Conservation (phyloP, 2,113 vertebrate species). For the Strix aluco region DNA sequence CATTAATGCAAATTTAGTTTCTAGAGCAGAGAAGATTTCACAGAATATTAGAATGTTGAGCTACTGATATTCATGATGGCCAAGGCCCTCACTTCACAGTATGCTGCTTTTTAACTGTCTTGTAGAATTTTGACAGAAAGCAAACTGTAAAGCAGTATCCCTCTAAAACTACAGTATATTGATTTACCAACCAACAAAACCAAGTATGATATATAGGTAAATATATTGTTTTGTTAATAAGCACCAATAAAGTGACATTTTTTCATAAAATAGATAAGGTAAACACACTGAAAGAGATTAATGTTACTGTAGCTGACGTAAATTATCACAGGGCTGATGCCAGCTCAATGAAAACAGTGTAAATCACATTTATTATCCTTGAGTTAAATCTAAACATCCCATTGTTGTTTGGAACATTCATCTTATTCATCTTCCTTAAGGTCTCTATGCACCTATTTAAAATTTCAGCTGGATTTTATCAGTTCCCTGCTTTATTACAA, state of each 20-base stretch:
- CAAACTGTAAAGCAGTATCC: background rate
- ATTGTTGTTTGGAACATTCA: background rate
- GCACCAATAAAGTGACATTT: background rate
- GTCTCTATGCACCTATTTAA: background rate
- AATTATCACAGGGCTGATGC: background rate
- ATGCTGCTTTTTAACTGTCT: background rate
- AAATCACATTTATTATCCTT: background rate
- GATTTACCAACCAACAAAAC: background rate
- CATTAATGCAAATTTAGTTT: background rate
- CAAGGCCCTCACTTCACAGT: background rate
- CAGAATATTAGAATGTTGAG: background rate
- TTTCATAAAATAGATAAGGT: background rate
- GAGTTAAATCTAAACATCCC: background rate
- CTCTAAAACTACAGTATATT: background rate
- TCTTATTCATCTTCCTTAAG: background rate
- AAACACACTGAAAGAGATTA: background rate
- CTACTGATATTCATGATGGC: background rate
- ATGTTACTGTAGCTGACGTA: background rate
- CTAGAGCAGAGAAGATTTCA: background rate
- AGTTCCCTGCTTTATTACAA: background rate
- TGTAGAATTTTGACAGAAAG: background rate
- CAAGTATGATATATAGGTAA: background rate
- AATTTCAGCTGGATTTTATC: background rate
- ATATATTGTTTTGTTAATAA: background rate
- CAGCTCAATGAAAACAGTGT: background rate